These are phyloP conservation scores for Falco peregrinus DNA, from an alignment of 2,797 vertebrate genomes.

Conservation along the genomic window DNA sequence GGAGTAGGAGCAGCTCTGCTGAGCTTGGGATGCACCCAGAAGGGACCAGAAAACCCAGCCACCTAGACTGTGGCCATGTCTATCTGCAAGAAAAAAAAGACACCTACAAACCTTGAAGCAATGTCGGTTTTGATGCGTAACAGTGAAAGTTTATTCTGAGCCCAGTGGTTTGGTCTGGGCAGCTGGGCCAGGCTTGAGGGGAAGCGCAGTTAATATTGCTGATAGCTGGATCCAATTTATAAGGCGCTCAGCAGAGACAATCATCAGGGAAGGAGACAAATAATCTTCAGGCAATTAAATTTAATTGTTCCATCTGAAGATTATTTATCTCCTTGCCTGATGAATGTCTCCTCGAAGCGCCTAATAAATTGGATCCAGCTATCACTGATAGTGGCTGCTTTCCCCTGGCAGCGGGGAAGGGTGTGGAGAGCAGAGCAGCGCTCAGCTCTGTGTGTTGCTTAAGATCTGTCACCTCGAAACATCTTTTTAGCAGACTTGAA, in stretches of 20 bases:
- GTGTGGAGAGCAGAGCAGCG: slow-evolving; percentile 47
- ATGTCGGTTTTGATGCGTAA: background rate
- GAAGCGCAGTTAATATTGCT: slow-evolving; percentile 26
- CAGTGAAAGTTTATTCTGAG: slow-evolving; percentile 46
- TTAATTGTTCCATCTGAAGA: slow-evolving; percentile 76
- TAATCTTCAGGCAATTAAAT: slow-evolving; percentile 75
- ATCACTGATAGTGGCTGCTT: slow-evolving; percentile 57
- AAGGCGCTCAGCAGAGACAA: slow-evolving; percentile 65
- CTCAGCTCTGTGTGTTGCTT: slow-evolving; percentile 46
- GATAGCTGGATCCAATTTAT: slow-evolving; percentile 77
- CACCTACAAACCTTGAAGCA: background rate
- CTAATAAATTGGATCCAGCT: slow-evolving; percentile 74
- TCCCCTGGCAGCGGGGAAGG: slow-evolving; percentile 6
- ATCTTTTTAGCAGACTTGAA: slow-evolving; percentile 63
- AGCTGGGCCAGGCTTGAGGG: slow-evolving; percentile 21
- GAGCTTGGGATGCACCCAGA: background rate
- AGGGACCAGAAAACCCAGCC: background rate
- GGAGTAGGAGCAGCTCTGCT: background rate
- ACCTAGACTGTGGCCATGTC: background rate
- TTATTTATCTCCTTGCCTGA: slow-evolving; percentile 75
- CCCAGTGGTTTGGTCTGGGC: slow-evolving; percentile 45
- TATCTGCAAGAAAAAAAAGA: background rate
- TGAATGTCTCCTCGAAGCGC: slow-evolving; percentile 65
- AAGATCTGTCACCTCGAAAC: slow-evolving; percentile 64
- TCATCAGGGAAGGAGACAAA: slow-evolving; percentile 73